Percentiles rank a stretch among this genome's conserved stretches.
Evolutionary conservation across 2,888 invertebrate species (phyloP).

Genomic region (Heteromyza rotundicornis): DNA sequence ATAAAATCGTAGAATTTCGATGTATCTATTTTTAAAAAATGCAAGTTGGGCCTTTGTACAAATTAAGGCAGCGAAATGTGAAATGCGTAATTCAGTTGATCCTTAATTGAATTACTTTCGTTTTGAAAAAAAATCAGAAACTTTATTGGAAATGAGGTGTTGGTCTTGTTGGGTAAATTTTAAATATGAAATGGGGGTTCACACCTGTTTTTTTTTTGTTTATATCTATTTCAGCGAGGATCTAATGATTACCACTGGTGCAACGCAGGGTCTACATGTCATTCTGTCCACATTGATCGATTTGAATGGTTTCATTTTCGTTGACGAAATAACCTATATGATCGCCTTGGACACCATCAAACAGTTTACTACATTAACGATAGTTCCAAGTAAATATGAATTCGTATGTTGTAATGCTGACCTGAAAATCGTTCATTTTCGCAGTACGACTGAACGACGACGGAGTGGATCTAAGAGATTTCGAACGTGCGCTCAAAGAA

Average conservation of each 20-base stretch:
- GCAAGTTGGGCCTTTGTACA: too few relatives aligned
- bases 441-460: constrained; percentile 65
- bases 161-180: too few relatives aligned
- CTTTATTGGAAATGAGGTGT: too few relatives aligned
- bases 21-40: too few relatives aligned
- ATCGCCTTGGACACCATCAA: constrained; percentile 66
- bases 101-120: too few relatives aligned
- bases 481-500: constrained; percentile 61
- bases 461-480: constrained; percentile 64
- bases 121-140: too few relatives aligned
- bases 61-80: too few relatives aligned
- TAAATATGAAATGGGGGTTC: too few relatives aligned
- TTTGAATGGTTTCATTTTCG: constrained; percentile 66
- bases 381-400: constrained; percentile 62
- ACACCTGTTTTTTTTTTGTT: too few relatives aligned
- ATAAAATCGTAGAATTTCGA: too few relatives aligned
- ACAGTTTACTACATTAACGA: constrained; percentile 65
- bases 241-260: constrained; percentile 68
- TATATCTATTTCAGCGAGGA: constrained; percentile 64
- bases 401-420: background rate
- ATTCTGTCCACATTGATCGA: constrained; percentile 66
- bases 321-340: constrained; percentile 72
- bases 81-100: too few relatives aligned
- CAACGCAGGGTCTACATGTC: constrained; percentile 68
- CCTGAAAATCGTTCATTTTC: constrained; percentile 24